phyloP scores from a whole-genome alignment of 2,797 vertebrate genomes.

The Sciurus carolinensis region DNA sequence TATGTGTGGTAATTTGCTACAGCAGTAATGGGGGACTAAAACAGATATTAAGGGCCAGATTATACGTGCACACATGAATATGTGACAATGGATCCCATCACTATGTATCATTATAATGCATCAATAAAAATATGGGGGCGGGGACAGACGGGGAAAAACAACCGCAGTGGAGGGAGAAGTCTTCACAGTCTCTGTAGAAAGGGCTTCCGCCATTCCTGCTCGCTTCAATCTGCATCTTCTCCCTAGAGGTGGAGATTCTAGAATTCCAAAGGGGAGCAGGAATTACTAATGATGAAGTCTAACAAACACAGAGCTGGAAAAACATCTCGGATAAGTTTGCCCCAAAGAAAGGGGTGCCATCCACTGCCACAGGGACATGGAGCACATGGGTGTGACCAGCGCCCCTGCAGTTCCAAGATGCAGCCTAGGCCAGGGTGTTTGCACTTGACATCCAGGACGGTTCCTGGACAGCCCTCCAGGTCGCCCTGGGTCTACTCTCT shows the following conservation, averaged over 20 bases:
- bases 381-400: neutral
- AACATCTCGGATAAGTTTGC: neutral
- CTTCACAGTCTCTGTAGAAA: neutral
- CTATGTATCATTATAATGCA: no score
- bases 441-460: neutral
- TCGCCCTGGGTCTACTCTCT: neutral
- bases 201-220: accelerated
- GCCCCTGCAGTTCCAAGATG: neutral
- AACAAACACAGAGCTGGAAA: neutral
- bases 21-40: neutral
- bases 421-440: neutral
- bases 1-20: neutral
- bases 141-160: neutral
- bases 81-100: no score
- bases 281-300: neutral
- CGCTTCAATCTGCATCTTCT: neutral
- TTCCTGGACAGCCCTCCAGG: neutral
- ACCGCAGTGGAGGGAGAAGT: accelerated
- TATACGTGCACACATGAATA: no score
- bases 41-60: neutral
- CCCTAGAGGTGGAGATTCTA: neutral
- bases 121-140: no score
- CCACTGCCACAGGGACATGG: neutral
- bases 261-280: neutral
- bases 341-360: accelerated